A percentile compares a stretch with the other conserved stretches of the same genome.
Evolutionary conservation across 1,140 invertebrate species (phyloP).

Genomic region (Neocloeon triangulifer): DNA sequence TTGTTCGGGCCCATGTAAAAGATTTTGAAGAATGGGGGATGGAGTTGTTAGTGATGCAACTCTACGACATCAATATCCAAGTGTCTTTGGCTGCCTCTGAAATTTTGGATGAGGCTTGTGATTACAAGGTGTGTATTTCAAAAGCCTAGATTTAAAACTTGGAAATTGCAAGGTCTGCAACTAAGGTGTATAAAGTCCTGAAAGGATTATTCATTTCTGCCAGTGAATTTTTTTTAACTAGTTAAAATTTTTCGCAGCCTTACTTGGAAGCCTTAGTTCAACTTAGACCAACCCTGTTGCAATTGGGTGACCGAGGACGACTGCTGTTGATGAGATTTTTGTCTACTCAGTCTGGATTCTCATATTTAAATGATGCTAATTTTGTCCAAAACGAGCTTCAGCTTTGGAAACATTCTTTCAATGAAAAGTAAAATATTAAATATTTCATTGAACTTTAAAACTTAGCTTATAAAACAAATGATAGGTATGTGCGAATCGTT

Average conservation of each 20-base stretch:
- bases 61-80: constrained; percentile 51
- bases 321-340: constrained; percentile 62
- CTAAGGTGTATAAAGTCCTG: too few species aligned
- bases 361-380: constrained; percentile 35
- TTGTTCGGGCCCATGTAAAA: constrained; percentile 39
- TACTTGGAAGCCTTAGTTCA: constrained; percentile 58
- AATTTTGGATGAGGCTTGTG: constrained; percentile 79
- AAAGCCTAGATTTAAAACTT: too few species aligned
- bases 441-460: not conserved
- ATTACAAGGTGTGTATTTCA: constrained; percentile 40
- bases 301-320: constrained; percentile 62
- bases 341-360: constrained; percentile 46
- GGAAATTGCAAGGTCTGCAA: too few species aligned
- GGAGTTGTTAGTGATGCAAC: constrained; percentile 51
- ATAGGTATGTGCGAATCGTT: constrained; percentile 63
- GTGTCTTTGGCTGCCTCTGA: constrained; percentile 56
- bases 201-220: too few species aligned
- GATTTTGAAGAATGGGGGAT: constrained; percentile 62
- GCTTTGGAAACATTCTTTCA: constrained; percentile 50
- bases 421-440: constrained; percentile 31
- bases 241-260: too few species aligned
- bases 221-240: too few species aligned
- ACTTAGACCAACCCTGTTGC: constrained; percentile 44
- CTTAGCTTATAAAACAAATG: not conserved
- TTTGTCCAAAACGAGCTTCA: constrained; percentile 48